Evolutionary conservation across 1,140 invertebrate genomes (phyloP).

Genomic region (Bombus sylvicola): DNA sequence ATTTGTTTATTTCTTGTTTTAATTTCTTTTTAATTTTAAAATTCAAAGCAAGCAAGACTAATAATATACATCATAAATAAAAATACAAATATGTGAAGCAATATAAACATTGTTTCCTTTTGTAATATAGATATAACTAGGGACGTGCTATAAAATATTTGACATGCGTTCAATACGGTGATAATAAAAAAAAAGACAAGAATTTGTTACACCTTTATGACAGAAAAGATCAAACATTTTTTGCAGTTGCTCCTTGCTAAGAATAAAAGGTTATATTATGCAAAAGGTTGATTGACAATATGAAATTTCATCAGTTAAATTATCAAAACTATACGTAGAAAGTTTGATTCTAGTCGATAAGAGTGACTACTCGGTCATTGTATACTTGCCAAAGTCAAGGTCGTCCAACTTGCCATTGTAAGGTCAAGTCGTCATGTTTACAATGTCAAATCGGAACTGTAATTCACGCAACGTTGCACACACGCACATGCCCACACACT

Average conservation of each 20-base stretch:
- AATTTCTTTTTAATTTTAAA: neutral
- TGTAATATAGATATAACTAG: neutral
- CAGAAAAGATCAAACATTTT: neutral
- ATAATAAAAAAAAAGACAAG: neutral
- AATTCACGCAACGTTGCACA: constrained; percentile 34
- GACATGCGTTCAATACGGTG: neutral
- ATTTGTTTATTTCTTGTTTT: neutral
- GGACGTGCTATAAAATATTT: neutral
- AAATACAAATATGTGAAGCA: neutral
- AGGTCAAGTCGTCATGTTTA: constrained; percentile 57
- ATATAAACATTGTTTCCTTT: neutral
- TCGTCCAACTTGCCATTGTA: constrained; percentile 52
- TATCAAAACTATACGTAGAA: neutral
- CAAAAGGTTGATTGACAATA: neutral
- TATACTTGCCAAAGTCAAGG: constrained; percentile 58
- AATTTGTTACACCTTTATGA: neutral
- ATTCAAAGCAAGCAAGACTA: neutral
- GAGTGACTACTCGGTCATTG: constrained; percentile 35
- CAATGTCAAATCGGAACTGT: constrained; percentile 47
- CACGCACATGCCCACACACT: constrained; percentile 37
- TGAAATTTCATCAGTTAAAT: neutral
- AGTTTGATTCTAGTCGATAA: constrained; percentile 10
- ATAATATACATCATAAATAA: neutral
- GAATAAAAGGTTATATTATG: neutral
- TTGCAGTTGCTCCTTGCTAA: neutral